Evolutionary conservation across 2,113 vertebrate genomes (phyloP), one percentile per base, ranked within the genome.

Genomic region (Mesocricetus auratus): DNA sequence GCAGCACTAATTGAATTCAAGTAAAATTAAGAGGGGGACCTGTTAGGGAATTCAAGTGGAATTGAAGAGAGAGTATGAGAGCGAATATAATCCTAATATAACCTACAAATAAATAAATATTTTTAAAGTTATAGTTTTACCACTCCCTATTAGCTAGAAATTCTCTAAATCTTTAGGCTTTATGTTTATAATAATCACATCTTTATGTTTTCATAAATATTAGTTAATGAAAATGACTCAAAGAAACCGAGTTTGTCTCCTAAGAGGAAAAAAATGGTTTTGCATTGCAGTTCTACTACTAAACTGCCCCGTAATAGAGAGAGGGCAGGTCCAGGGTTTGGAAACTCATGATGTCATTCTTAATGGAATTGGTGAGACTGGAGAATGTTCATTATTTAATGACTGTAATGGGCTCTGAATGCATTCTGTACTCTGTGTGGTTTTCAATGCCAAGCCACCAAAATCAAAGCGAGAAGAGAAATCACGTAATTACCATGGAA

Each of bases 351-450:
- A 93, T 81, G 91, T 95, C 95, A 97, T 88, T 73, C 79, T 94
- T 97, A 97, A 94, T 95, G 97, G 95, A 77, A 96, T 56, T 93
- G 91, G 89, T 94, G 89, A 96, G 64, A 82, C 21, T 88, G 93
- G 60, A 95, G 58, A 92, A 42, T 82, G 86, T 86, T 96, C 94
- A 50, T 97, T 96, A 96, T 89, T 96, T 97, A 96, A 97, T 97
- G 75, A 73, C 91, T 29, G 0, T 94, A 96, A 94, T 90, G 91
- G 87, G 50, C 45, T 89, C 86, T 94, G 90, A 94, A 86, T 95
- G 86, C 81, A 50, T 81, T 89, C 75, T 92, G 53, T 36, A 90
- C 50, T 86, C 62, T 29, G 42, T 75, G n/a, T 86, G 90, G 92
- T 24, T 94, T 97, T 24, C 79, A 97, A 86, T 81, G 90, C 97